Base-by-base conservation (phyloP, 2,888 invertebrate genomes). In the Limnephilus lunatus region DNA sequence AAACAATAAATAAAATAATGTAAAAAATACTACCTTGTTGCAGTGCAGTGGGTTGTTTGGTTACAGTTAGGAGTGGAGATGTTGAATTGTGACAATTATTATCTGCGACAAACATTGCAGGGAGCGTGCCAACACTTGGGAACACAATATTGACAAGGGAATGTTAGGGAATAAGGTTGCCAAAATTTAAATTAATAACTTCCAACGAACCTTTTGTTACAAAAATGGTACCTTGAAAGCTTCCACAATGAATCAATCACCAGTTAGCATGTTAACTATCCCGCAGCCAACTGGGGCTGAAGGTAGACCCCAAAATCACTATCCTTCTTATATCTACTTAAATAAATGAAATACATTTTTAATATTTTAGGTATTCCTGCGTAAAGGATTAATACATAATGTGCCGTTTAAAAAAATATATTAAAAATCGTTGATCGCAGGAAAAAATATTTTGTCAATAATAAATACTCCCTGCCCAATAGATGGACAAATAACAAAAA, bases 1-100 rank as follows among this genome's bases (percentile, higher is more conserved):
- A 68, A 68, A 68, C n/a, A n/a, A 25, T 68, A 68, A 68, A 68
- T 68, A 68, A 68, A 68, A 68, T 68, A n/a, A 53, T 30, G 12
- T 68, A 85, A 39, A 87, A 91, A n/a, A 91, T 91, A 91, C 91
- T 91, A 91, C 91, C 91, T 91, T 91, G 86, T 87, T 91, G 53
- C 48, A 32, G 85, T 91, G 91, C 91, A 87, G 88, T 53, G 85
- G 88, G 68, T 88, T 88, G 53, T 31, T 31, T 31, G 88, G 68
- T 88, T 88, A 88, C 31, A 68, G 88, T 68, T 53, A 88, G 35
- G 68, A 53, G 88, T 88, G 88, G 30, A 88, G 88, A 48, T 86
- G 86, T 86, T 44, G 86, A 86, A 86, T 39, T 86, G 44, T 86
- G 86, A 86, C 48, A 86, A 86, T 86, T 86, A 86, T 86, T 86